A percentile compares a stretch with the other conserved stretches of the same genome.
phyloP scores from a whole-genome alignment of 2,888 invertebrate genomes.

The Ophraella communa region DNA sequence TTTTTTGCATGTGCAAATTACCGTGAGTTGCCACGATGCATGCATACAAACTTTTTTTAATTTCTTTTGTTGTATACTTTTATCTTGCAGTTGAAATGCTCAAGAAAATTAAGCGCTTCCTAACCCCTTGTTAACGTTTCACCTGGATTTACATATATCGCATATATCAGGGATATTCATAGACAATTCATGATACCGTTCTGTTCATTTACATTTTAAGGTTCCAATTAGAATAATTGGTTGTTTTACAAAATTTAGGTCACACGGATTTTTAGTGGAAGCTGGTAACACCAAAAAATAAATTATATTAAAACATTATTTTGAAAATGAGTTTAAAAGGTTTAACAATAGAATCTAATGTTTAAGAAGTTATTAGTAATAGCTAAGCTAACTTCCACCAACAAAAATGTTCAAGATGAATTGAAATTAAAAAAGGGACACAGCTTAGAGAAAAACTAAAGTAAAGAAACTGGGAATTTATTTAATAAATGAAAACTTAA shows the following conservation, averaged over 20 bases:
- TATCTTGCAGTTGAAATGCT: slow-evolving; percentile 17
- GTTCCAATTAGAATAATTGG: slow-evolving; percentile 39
- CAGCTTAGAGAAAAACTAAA: too few relatives aligned
- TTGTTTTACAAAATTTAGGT: slow-evolving; percentile 25
- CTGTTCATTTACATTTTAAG: slow-evolving; percentile 39
- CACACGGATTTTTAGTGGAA: neutral
- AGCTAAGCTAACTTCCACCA: too few relatives aligned
- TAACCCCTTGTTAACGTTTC: slow-evolving; percentile 37
- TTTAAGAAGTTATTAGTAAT: too few relatives aligned
- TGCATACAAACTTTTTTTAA: neutral
- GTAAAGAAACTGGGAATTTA: too few relatives aligned
- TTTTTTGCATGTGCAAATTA: neutral
- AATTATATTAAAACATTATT: neutral
- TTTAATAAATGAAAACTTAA: too few relatives aligned
- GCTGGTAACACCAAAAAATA: neutral
- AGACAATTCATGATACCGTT: slow-evolving; percentile 29
- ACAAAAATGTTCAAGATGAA: too few relatives aligned
- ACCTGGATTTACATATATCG: slow-evolving; percentile 39
- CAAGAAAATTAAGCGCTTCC: slow-evolving; percentile 32
- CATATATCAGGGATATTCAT: slow-evolving; percentile 22
- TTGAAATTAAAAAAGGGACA: too few relatives aligned
- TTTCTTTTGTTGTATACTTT: slow-evolving; percentile 9
- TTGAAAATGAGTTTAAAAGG: too few relatives aligned
- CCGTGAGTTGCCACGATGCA: neutral
- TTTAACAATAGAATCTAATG: too few relatives aligned